Evolutionary conservation across 2,113 vertebrate genomes (phyloP), one percentile per base, ranked within the genome.

Genomic region (Aix galericulata): DNA sequence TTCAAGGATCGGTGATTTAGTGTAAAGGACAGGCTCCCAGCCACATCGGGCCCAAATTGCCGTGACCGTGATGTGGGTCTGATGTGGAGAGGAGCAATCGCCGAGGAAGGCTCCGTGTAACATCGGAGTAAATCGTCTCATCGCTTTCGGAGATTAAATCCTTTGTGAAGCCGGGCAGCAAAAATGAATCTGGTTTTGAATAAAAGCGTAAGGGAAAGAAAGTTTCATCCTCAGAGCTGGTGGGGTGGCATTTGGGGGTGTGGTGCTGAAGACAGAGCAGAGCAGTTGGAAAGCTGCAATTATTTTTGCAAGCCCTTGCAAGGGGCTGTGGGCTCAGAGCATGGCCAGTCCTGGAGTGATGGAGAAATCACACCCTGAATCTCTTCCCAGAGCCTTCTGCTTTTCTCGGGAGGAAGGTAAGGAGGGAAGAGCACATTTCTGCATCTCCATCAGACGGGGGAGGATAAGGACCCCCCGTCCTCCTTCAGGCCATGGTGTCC

Each of bases 251-350:
- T 78, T 93, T 40, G 27, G 2, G 48, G 71, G 44, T 23, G 88
- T 60, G 71, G 66, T 1, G 9, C 67, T 78, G 82, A 58, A 83
- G 89, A 91, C 34, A 60, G 73, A 93, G 80, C 67, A 68, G 76
- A 93, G 80, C 62, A 80, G 71, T 34, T 40, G 73, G 85, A 82
- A 91, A 89, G 55, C 88, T 71, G 78, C 74, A 75, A 56, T 75
- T 81, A 58, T 62, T 77, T n/a, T 74, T 31, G 2, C 55, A 82
- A 8, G 67, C 56, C 74, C 74, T 58, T 62, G 52, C 78, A 82
- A 75, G 31, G 29, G n/a, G 66, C 40, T 8, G 40, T 46, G 36
- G 31, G 26, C 77, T 86, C 2, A 2, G 60, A 78, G 48, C 56
- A 2, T 38, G n/a, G 48, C 66, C 64, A 21, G 88, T 74, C 48